phyloP scores from a whole-genome alignment of 2,888 invertebrate species.

The Embidobia sp. region DNA sequence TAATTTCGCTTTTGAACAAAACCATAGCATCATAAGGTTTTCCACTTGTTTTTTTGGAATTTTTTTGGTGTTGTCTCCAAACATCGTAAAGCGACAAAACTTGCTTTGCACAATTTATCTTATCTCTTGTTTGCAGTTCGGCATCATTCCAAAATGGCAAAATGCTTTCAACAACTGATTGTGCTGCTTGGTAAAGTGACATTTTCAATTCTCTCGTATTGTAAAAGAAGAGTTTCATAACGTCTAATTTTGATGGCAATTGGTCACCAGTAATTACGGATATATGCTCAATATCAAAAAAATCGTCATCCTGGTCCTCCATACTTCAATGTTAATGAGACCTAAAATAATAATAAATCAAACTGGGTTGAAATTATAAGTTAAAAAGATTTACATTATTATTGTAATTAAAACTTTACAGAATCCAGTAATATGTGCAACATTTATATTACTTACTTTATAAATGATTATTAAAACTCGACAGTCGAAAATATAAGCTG shows the following conservation, averaged over 20 bases:
- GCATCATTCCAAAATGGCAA: conserved; percentile 18
- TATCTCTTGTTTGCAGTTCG: neutral
- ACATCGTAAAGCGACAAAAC: conserved; percentile 3
- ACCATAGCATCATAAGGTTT: conserved; percentile 2
- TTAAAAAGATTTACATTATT: too few species aligned
- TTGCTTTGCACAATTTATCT: conserved; percentile 4
- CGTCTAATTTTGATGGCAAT: conserved; percentile 24
- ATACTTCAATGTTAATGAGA: neutral
- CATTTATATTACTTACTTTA: too few species aligned
- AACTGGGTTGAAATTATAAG: too few species aligned
- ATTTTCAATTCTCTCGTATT: conserved; percentile 12
- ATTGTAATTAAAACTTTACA: too few species aligned
- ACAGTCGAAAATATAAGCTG: too few species aligned
- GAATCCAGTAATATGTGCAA: too few species aligned
- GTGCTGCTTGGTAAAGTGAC: conserved; percentile 2
- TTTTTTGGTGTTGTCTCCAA: conserved; percentile 23
- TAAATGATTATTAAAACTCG: too few species aligned
- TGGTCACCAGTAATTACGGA: conserved; percentile 5
- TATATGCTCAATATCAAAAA: conserved; percentile 20
- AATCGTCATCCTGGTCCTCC: neutral
- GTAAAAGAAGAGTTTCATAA: conserved; percentile 27
- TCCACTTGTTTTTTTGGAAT: conserved; percentile 1
- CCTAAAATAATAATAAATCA: too few species aligned
- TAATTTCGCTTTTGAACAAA: conserved; percentile 11
- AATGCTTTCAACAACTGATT: conserved; percentile 19